These are phyloP conservation scores for Cylloceria caligata DNA, from an alignment of 2,888 invertebrate species.

Conservation along the genomic window DNA sequence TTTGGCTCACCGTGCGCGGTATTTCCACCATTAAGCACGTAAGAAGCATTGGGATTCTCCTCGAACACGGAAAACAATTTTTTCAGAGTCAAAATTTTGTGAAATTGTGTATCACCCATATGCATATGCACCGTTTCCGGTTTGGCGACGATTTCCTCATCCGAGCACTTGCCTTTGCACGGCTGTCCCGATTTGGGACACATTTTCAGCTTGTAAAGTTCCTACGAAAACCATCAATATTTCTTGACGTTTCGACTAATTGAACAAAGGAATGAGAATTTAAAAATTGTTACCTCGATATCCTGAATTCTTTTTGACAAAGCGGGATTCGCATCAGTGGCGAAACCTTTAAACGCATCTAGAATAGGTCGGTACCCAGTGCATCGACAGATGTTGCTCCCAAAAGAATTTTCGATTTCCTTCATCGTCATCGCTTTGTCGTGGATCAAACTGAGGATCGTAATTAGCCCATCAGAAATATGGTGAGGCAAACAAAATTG, in stretches of 20 bases:
- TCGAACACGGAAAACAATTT: slow-evolving; percentile 87
- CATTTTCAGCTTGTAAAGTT: slow-evolving; percentile 77
- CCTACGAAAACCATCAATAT: slow-evolving; percentile 75
- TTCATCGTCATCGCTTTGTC: slow-evolving; percentile 86
- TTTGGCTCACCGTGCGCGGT: slow-evolving; percentile 89
- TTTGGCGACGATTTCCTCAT: slow-evolving; percentile 76
- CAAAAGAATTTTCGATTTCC: slow-evolving; percentile 89
- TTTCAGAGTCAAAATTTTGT: slow-evolving; percentile 86
- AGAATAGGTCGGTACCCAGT: slow-evolving; percentile 92
- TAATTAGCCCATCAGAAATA: background rate
- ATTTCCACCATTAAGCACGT: slow-evolving; percentile 90
- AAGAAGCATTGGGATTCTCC: slow-evolving; percentile 85
- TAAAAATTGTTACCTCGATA: slow-evolving; percentile 77
- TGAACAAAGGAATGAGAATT: too few species aligned
- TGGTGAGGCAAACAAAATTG: background rate
- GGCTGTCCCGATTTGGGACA: slow-evolving; percentile 83
- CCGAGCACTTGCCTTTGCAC: slow-evolving; percentile 81
- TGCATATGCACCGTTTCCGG: slow-evolving; percentile 80
- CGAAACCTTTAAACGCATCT: slow-evolving; percentile 92
- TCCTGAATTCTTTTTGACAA: slow-evolving; percentile 86
- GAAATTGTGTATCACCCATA: slow-evolving; percentile 85
- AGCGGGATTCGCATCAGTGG: slow-evolving; percentile 86
- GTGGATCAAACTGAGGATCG: slow-evolving; percentile 74
- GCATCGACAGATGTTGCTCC: slow-evolving; percentile 90
- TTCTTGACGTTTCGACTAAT: too few species aligned